These are phyloP conservation scores for Poecilia latipinna DNA, from an alignment of 2,113 vertebrate genomes.

Conservation along the genomic window DNA sequence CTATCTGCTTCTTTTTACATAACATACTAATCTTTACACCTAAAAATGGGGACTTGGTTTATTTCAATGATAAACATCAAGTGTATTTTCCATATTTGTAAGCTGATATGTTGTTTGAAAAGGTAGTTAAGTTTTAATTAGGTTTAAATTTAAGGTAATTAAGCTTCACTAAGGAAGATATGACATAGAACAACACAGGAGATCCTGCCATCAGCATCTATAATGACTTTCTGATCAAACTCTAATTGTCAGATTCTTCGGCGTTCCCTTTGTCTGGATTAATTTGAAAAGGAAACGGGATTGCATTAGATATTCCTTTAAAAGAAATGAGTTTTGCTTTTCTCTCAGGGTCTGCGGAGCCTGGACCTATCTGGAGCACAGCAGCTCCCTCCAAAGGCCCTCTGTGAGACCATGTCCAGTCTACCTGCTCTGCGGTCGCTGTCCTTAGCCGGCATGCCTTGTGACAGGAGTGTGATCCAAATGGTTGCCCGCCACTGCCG, in stretches of 20 bases:
- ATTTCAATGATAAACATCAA: not conserved
- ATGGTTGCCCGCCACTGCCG: slow-evolving; percentile 48
- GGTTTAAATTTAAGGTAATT: not conserved
- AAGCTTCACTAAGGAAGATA: not conserved
- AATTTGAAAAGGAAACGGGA: not conserved
- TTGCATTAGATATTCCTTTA: not conserved
- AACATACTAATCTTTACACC: not conserved
- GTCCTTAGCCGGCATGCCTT: slow-evolving; percentile 67
- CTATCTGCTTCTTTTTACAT: not conserved
- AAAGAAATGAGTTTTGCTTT: not conserved
- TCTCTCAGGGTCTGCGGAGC: slow-evolving; percentile 66
- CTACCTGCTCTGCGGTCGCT: slow-evolving; percentile 70
- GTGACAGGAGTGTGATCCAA: slow-evolving; percentile 64
- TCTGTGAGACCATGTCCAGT: slow-evolving; percentile 63
- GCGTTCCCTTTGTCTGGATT: not conserved
- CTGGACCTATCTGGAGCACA: slow-evolving; percentile 75
- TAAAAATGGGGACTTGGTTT: not conserved
- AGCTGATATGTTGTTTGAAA: too few species aligned
- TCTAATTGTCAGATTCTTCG: too few species aligned
- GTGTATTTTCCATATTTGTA: too few species aligned
- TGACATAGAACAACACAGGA: too few species aligned
- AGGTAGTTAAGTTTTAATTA: not conserved
- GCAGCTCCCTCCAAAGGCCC: slow-evolving; percentile 65
- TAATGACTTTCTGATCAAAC: too few species aligned
- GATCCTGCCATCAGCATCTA: too few species aligned